A percentile compares a stretch with the other conserved stretches of the same genome.
Conservation (phyloP, 2,113 vertebrate species). For the Dolichotis patagonum region DNA sequence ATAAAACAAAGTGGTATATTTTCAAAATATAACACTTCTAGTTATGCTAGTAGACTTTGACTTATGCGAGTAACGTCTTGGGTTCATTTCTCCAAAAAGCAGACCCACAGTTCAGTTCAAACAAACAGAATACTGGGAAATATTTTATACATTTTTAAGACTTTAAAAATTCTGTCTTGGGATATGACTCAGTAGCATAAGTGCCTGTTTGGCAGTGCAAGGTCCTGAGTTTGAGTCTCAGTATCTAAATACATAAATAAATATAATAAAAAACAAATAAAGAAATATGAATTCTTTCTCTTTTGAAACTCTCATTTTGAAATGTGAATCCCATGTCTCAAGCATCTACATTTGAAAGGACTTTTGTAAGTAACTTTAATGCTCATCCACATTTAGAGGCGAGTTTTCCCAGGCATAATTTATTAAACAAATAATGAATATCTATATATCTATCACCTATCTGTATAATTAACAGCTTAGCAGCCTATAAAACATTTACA, state of each 20-base stretch:
- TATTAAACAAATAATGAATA: neutral
- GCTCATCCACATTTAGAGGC: neutral
- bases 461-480: neutral
- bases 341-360: neutral
- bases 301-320: fast-evolving
- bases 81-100: neutral
- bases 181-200: too few relatives aligned
- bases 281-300: neutral
- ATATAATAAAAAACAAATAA: too few relatives aligned
- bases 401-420: neutral
- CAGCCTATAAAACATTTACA: neutral
- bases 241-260: too few relatives aligned
- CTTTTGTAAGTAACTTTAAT: neutral
- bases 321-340: neutral
- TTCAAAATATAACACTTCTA: neutral
- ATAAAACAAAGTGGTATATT: neutral
- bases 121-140: neutral
- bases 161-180: neutral
- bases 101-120: neutral
- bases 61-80: neutral
- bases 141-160: neutral
- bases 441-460: neutral
- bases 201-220: too few relatives aligned
- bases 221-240: too few relatives aligned
- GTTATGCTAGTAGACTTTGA: neutral